These are phyloP conservation scores for Sclerodermus sp. DNA, from an alignment of 2,888 invertebrate genomes.

Conservation along the genomic window DNA sequence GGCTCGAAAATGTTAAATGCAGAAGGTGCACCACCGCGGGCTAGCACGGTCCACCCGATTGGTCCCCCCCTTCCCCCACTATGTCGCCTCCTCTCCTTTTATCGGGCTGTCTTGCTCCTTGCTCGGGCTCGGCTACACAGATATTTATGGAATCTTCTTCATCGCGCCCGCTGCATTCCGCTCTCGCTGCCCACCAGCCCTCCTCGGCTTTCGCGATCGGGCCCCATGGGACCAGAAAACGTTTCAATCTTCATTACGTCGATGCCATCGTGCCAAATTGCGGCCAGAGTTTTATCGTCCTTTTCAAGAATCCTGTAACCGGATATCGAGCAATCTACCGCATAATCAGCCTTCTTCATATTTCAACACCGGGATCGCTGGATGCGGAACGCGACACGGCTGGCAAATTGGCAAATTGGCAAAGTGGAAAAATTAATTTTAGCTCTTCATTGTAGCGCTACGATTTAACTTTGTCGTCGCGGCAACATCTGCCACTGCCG, in stretches of 20 bases:
- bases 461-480: no score
- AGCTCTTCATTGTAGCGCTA: no score
- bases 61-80: conserved; percentile 20
- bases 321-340: background rate
- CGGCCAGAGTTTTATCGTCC: conserved; percentile 22
- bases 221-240: conserved; percentile 31
- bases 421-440: no score
- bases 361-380: no score
- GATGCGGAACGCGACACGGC: no score
- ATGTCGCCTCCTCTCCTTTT: background rate
- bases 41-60: conserved; percentile 37
- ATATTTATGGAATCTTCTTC: conserved; percentile 48
- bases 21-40: conserved; percentile 48
- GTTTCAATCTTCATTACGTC: conserved; percentile 43
- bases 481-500: no score
- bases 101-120: no score
- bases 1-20: conserved; percentile 54
- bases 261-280: conserved; percentile 24
- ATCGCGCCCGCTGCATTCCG: conserved; percentile 34
- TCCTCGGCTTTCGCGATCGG: conserved; percentile 20
- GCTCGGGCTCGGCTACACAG: conserved; percentile 25
- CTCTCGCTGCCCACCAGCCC: conserved; percentile 19
- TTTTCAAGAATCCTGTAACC: conserved; percentile 9
- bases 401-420: no score
- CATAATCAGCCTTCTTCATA: no score